A percentile compares a stretch with the other conserved stretches of the same genome.
phyloP scores from a whole-genome alignment of 2,797 vertebrate species.

The Ceyx erithaca region DNA sequence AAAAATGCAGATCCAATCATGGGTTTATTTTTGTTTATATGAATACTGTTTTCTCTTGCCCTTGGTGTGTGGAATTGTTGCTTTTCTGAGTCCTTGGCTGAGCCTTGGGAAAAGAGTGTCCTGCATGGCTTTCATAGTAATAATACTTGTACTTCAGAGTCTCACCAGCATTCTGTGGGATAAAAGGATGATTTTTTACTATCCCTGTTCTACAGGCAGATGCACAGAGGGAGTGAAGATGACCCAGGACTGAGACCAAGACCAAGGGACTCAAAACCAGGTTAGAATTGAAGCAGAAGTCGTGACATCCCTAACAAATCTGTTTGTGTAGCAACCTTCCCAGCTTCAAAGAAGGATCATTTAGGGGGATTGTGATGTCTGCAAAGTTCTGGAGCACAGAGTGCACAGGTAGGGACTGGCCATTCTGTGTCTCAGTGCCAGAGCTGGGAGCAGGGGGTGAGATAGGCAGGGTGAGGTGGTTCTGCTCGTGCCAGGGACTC shows the following conservation, averaged over 20 bases:
- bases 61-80: constrained; percentile 34
- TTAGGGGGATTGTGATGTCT: not conserved
- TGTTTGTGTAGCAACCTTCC: not conserved
- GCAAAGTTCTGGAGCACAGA: not conserved
- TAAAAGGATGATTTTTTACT: not conserved
- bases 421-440: not conserved
- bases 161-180: not conserved
- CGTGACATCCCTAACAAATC: not conserved
- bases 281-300: not conserved
- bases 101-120: constrained; percentile 13
- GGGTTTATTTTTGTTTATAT: constrained; percentile 44
- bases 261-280: not conserved
- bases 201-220: not conserved
- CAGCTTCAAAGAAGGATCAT: not conserved
- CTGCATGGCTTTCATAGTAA: not conserved
- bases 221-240: not conserved
- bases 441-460: not conserved
- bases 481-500: not conserved
- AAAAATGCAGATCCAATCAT: constrained; percentile 7
- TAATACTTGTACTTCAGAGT: not conserved
- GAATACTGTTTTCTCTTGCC: constrained; percentile 33
- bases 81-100: constrained; percentile 36
- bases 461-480: not conserved
- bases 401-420: not conserved
- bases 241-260: not conserved